phyloP scores from a whole-genome alignment of 2,797 vertebrate species.

The Melanotaenia nigrans region DNA sequence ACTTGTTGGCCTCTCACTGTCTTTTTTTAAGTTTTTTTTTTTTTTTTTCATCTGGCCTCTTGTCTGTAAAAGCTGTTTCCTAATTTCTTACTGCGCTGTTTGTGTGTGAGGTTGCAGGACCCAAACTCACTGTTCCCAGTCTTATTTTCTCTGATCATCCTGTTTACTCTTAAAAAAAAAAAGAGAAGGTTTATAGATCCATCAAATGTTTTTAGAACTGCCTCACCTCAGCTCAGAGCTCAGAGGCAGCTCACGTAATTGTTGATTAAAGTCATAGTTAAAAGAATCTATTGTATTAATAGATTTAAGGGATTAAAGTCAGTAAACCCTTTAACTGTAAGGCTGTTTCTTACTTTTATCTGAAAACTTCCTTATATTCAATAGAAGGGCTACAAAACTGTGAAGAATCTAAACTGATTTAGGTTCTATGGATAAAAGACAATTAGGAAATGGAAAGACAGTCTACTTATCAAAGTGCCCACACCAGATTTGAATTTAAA shows the following conservation, averaged over 20 bases:
- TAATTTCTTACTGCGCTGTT: constrained; percentile 36
- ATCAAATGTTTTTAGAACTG: background rate
- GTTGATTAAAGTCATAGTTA: background rate
- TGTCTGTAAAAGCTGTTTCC: constrained; percentile 68
- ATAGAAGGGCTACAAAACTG: background rate
- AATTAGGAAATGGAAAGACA: background rate
- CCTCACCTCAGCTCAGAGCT: too few relatives aligned
- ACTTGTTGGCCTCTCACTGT: constrained; percentile 79
- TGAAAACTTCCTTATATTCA: background rate
- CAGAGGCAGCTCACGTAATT: background rate
- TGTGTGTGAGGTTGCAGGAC: constrained; percentile 11
- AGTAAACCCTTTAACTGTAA: background rate
- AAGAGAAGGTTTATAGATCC: background rate
- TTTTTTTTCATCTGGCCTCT: constrained; percentile 76
- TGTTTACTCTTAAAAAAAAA: background rate
- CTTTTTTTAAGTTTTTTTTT: constrained; percentile 59
- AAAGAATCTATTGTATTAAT: background rate
- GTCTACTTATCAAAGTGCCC: background rate
- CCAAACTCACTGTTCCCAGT: too few relatives aligned
- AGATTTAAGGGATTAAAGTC: background rate
- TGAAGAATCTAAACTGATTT: background rate
- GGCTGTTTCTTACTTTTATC: background rate
- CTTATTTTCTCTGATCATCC: background rate
- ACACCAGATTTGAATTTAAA: background rate
- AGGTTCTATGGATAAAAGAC: background rate